A percentile compares a stretch with the other conserved stretches of the same genome.
Conservation (phyloP, 2,113 vertebrate genomes). For the Amblyopsis rosae region DNA sequence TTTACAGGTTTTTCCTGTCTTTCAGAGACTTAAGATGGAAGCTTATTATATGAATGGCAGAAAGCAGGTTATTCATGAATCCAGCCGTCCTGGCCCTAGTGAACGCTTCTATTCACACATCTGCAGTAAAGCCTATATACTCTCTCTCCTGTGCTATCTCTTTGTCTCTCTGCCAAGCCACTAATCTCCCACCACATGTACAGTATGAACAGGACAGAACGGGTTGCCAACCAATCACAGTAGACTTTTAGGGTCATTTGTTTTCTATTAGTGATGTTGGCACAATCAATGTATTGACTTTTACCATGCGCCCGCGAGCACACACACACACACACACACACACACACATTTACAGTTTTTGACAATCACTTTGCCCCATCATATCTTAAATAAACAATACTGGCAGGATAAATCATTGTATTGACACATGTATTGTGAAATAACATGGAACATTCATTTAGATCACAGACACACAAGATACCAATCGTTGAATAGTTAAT, state of each 20-base stretch:
- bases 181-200: slow-evolving; percentile 10
- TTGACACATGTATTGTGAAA: too few species aligned
- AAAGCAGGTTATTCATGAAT: slow-evolving; percentile 66
- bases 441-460: too few species aligned
- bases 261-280: slow-evolving; percentile 1
- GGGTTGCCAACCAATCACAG: slow-evolving; percentile 40
- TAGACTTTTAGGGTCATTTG: slow-evolving; percentile 27
- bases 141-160: slow-evolving; percentile 29
- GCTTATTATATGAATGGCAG: slow-evolving; percentile 64
- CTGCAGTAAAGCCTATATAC: slow-evolving; percentile 36
- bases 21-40: slow-evolving; percentile 29
- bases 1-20: slow-evolving; percentile 27
- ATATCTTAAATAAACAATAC: too few species aligned
- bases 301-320: too few species aligned
- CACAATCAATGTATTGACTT: slow-evolving; percentile 20
- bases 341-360: too few species aligned
- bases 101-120: slow-evolving; percentile 53
- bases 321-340: too few species aligned
- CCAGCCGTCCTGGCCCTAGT: slow-evolving; percentile 29
- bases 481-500: too few species aligned
- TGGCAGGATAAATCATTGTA: too few species aligned
- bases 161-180: slow-evolving; percentile 49
- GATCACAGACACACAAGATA: too few species aligned
- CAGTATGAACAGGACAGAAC: slow-evolving; percentile 12
- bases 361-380: too few species aligned